phyloP scores from a whole-genome alignment of 2,888 invertebrate species.

The Drosophila nr. perissopoda region DNA sequence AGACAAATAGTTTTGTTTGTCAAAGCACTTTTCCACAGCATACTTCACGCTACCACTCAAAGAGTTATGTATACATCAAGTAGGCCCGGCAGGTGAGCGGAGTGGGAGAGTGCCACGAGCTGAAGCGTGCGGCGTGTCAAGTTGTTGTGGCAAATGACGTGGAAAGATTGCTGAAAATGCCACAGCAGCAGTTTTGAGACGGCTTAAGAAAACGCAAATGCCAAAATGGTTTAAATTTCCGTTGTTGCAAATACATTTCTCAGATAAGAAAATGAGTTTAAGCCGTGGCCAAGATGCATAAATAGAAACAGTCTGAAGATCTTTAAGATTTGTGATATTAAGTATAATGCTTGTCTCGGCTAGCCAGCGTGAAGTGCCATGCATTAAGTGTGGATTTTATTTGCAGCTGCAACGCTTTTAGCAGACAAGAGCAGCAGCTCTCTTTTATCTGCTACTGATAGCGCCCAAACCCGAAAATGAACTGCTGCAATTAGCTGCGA shows the following conservation, averaged over 20 bases:
- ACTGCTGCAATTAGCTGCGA: conserved; percentile 68
- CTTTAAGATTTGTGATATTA: conserved; percentile 2
- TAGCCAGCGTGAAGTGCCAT: neutral
- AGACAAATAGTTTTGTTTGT: conserved; percentile 73
- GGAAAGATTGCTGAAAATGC: conserved; percentile 62
- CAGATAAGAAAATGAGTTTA: conserved; percentile 19
- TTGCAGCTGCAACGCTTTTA: conserved; percentile 17
- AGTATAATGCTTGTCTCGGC: neutral
- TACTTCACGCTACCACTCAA: conserved; percentile 36
- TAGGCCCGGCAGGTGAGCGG: conserved; percentile 45
- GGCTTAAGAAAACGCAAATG: conserved; percentile 7
- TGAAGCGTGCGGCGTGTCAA: conserved; percentile 37
- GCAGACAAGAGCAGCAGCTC: conserved; percentile 6
- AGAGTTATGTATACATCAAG: conserved; percentile 51
- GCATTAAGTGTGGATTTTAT: conserved; percentile 27
- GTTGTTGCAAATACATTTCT: conserved; percentile 35
- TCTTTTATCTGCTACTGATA: conserved; percentile 36
- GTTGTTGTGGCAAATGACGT: conserved; percentile 56
- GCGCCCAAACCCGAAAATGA: conserved; percentile 37
- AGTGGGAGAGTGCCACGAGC: neutral
- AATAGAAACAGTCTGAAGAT: neutral
- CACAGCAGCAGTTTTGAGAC: conserved; percentile 36
- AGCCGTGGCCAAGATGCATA: neutral
- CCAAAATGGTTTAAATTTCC: conserved; percentile 5
- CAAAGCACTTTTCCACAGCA: conserved; percentile 63